Percentiles rank a stretch among this genome's conserved stretches.
Evolutionary conservation across 1,140 invertebrate species (phyloP).

Genomic region (Meloidogyne floridensis): DNA sequence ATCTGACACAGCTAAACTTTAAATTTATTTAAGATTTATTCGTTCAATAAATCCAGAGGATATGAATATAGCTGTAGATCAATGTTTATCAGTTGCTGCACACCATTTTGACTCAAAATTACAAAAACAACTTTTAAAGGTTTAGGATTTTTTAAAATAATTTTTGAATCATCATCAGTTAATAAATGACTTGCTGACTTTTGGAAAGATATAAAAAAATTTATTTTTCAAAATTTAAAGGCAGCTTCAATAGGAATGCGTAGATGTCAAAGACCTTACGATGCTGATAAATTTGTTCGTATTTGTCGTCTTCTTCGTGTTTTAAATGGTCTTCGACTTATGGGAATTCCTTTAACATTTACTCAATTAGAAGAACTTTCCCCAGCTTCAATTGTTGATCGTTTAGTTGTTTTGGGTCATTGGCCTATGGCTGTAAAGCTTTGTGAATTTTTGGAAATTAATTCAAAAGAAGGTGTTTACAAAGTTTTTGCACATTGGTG

Average conservation of each 20-base stretch:
- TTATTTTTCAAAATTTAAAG: too few relatives aligned
- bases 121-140: constrained; percentile 34
- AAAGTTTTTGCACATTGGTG: constrained; percentile 39
- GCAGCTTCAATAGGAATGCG: too few relatives aligned
- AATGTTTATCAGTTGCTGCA: constrained; percentile 39
- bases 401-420: constrained; percentile 32
- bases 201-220: background rate
- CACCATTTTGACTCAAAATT: constrained; percentile 37
- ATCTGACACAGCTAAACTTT: too few relatives aligned
- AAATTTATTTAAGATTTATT: constrained; percentile 22
- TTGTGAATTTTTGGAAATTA: constrained; percentile 38
- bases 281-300: too few relatives aligned
- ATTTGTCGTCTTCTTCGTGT: constrained; percentile 32
- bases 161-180: too few relatives aligned
- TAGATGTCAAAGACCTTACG: too few relatives aligned
- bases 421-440: constrained; percentile 41
- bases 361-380: too few relatives aligned
- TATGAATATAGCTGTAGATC: constrained; percentile 34
- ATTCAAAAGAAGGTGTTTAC: constrained; percentile 33
- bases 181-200: too few relatives aligned
- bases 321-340: constrained; percentile 33
- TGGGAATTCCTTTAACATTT: too few relatives aligned
- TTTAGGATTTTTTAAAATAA: constrained; percentile 3
- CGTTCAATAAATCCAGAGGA: constrained; percentile 25
- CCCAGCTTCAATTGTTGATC: constrained; percentile 34